These are phyloP conservation scores for Trichopoda pennipes DNA, from an alignment of 2,888 invertebrate genomes.

Conservation along the genomic window DNA sequence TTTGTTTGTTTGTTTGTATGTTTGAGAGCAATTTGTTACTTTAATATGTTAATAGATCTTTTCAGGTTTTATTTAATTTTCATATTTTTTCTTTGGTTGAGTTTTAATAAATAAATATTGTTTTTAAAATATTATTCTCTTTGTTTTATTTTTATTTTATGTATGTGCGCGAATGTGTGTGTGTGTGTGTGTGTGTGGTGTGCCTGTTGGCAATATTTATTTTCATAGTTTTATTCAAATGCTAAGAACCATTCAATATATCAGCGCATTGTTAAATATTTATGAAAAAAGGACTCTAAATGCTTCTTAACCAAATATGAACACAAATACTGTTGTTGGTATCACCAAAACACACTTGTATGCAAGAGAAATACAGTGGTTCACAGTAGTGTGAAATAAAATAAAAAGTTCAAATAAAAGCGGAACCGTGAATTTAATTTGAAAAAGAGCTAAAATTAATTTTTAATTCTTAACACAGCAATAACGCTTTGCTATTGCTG, in stretches of 20 bases:
- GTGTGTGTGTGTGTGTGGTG: not conserved
- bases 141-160: conserved; percentile 18
- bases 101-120: conserved; percentile 16
- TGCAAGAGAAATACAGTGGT: conserved; percentile 19
- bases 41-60: conserved; percentile 58
- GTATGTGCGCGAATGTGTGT: not conserved
- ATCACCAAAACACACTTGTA: conserved; percentile 48
- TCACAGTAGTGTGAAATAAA: not conserved
- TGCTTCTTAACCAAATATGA: conserved; percentile 51
- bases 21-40: not conserved
- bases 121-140: conserved; percentile 52
- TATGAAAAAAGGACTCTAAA: conserved; percentile 60
- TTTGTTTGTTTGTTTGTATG: no score
- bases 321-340: conserved; percentile 26
- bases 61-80: conserved; percentile 22
- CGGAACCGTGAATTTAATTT: no score
- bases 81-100: not conserved
- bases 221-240: conserved; percentile 57
- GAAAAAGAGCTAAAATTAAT: no score
- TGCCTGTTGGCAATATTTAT: not conserved
- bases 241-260: conserved; percentile 61
- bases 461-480: no score
- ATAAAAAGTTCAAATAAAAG: no score
- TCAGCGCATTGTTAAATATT: conserved; percentile 67
- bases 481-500: no score